Evolutionary conservation across 2,113 vertebrate genomes (phyloP), one percentile per base, ranked within the genome.

Genomic region (Anseranas semipalmata): DNA sequence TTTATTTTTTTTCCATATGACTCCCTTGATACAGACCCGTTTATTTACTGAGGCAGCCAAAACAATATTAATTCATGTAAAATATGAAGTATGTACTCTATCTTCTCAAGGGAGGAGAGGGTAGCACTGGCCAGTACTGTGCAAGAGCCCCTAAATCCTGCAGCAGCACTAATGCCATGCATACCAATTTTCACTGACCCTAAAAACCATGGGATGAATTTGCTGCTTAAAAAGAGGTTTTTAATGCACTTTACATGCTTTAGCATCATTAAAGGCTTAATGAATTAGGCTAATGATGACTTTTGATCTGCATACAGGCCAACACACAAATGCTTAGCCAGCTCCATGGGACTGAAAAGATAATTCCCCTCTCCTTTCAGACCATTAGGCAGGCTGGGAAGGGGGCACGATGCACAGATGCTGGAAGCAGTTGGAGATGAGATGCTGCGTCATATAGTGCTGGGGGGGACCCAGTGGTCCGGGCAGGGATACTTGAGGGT

Each of bases 211-310:
- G 3, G 67, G 72, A 71, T 66, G 6, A 66, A 88, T 83, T 83
- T 66, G 13, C 59, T 3, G 1, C 63, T 83, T 71, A 85, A 90
- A 60, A 58, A 81, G 46, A 86, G 35, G 41, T 46, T 93, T 96
- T 92, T 74, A 67, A 92, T 84, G 79, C 80, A 84, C 72, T 94
- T 94, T 80, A 9, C 45, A 80, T 77, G 63, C 58, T 91, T 93
- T 85, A 71, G 37, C 80, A 33, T 83, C 8, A 0, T 91, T 94
- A 94, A 88, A 33, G 21, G 68, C 63, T 86, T 93, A 94, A 89
- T 91, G 83, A 95, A 58, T 74, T 85, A 89, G 45, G 48, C 45
- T 94, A 91, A 75, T 60, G 65, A 85, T 41, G 50, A 74, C 45
- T 92, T 90, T 41, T n/a, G 62, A 37, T 25, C 58, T 85, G 71